Conservation (phyloP, 2,113 vertebrate species). For the Oncorhynchus tshawytscha region DNA sequence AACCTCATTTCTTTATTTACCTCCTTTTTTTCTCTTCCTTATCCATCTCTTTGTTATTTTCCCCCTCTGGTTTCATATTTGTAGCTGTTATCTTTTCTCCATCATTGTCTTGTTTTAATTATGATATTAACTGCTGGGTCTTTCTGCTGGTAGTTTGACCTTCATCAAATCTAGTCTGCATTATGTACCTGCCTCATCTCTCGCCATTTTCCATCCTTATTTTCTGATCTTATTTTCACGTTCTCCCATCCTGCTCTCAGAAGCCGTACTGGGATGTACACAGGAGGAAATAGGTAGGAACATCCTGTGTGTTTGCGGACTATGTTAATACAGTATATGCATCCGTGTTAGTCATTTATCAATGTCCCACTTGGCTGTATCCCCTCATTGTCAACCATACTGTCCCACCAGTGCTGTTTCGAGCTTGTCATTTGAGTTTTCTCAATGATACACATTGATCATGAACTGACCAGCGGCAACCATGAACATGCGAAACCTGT, state of each 20-base stretch:
- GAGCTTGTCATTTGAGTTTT: neutral
- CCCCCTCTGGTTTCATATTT: neutral
- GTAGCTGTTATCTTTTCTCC: neutral
- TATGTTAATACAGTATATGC: conserved; percentile 20
- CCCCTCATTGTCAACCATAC: conserved; percentile 27
- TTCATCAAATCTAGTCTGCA: too few species aligned
- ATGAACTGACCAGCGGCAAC: neutral
- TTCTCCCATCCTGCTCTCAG: conserved; percentile 56
- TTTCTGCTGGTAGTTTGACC: too few species aligned
- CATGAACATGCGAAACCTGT: neutral
- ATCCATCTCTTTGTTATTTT: neutral
- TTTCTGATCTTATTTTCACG: neutral
- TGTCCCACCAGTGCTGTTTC: neutral
- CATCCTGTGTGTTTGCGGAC: conserved; percentile 49
- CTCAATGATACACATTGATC: neutral
- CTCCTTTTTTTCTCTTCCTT: neutral
- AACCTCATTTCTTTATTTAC: neutral
- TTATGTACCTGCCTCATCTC: neutral
- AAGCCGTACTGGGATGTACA: conserved; percentile 71
- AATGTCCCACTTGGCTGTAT: conserved; percentile 16
- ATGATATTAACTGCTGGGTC: neutral
- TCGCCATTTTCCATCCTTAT: neutral
- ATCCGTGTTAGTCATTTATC: conserved; percentile 41
- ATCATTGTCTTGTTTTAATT: neutral
- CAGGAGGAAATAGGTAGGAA: conserved; percentile 75